Evolutionary conservation across 2,113 vertebrate species (phyloP), one percentile per base, ranked within the genome.

Genomic region (Ondatra zibethicus): DNA sequence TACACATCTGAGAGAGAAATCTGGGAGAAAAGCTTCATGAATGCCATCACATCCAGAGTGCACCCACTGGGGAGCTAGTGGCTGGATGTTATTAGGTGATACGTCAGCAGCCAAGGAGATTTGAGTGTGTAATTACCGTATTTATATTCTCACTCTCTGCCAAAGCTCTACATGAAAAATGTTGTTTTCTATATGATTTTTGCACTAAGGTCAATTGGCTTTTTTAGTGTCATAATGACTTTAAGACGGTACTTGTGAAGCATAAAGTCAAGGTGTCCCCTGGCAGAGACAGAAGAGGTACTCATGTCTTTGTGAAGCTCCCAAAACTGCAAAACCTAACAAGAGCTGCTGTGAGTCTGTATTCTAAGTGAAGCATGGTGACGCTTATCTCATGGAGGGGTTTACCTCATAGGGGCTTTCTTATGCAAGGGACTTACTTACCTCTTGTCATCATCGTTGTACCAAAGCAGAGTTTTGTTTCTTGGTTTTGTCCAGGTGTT

Each of bases 1-100:
- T 84, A 95, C 92, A 96, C 88, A 92, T 96, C 92, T 96, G 94
- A 97, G 93, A 96, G 97, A 96, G 87, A 89, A 87, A 50, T 93
- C 95, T 91, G 61, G 87, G 95, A 93, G 92, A 89, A 92, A 94
- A 95, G 42, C 72, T 96, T 97, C 91, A 75, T 96, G 92, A 96
- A 87, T 87, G 58, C 93, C 81, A 90, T 94, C 95, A 95, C 50
- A 72, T 93, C 89, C 95, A 76, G 88, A 94, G 84, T n/a, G 14
- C 33, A 93, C 93, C 95, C 93, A 94, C 88, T 96, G 93, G 33
- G 77, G 76, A 95, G 58, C 63, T 84, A 85, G 90, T 42, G 85
- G 73, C 58, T 78, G 39, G 88, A 92, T 13, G 2, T 95, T 90
- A 96, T 92, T 76, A 95, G 88, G 96, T 50, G 33, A 81, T 63